Percentiles rank a stretch among this genome's conserved stretches.
phyloP scores from a whole-genome alignment of 2,113 vertebrate species.

The Guaruba guarouba region DNA sequence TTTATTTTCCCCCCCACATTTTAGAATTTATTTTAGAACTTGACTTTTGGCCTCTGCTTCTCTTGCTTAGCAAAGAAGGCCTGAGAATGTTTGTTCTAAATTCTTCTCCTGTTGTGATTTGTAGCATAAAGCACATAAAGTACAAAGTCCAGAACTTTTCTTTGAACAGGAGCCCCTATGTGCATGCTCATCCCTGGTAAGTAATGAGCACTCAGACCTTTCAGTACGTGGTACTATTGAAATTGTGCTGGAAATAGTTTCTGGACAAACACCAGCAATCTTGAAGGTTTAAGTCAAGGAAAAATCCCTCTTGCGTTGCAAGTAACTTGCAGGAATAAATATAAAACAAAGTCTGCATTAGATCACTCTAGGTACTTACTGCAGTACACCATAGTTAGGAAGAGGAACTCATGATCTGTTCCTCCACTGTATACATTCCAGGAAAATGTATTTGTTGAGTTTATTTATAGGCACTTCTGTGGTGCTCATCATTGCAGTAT shows the following conservation, averaged over 20 bases:
- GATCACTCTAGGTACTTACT: not conserved
- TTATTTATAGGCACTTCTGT: slow-evolving; percentile 10
- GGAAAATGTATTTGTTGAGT: not conserved
- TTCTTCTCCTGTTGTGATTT: not conserved
- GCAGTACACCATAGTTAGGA: not conserved
- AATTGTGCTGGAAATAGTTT: not conserved
- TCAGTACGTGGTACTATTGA: not conserved
- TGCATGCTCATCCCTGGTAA: not conserved
- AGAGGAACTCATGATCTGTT: not conserved
- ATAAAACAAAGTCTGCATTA: not conserved
- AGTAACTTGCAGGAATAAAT: not conserved
- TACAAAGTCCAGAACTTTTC: not conserved
- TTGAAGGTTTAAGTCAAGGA: not conserved
- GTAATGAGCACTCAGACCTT: not conserved
- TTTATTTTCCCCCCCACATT: not conserved
- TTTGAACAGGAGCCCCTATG: not conserved
- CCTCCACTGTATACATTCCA: not conserved
- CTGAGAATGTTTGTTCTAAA: not conserved
- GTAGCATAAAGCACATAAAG: not conserved
- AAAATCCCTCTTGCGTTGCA: slow-evolving; percentile 16
- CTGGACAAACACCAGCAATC: slow-evolving; percentile 3
- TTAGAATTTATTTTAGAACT: not conserved
- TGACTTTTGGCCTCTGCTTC: not conserved
- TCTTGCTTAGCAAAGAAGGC: not conserved
- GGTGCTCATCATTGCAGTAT: not conserved